Evolutionary conservation across 2,888 invertebrate species (phyloP), one percentile per base, ranked within the genome.

Genomic region (Tenodera sinensis): DNA sequence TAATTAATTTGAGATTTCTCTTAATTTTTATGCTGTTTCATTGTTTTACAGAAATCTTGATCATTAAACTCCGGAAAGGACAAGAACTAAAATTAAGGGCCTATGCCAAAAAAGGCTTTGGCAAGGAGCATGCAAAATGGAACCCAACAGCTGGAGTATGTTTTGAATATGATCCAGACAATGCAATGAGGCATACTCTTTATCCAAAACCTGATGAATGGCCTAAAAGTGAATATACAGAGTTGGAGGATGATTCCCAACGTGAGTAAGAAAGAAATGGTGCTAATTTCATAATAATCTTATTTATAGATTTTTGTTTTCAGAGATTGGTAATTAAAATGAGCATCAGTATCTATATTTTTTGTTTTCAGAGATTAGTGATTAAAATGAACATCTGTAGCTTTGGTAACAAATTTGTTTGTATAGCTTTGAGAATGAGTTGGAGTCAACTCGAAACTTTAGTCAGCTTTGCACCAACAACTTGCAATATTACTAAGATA

Each of bases 61-160:
- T 97, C 91, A 96, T 96, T 0, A 97, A 97, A 92, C 93, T 97
- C 83, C 94, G 96, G 84, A 96, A 96, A 92, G 96, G 99, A 0
- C 99, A 99, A 93, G 99, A 99, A 93, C 93, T 99, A 83, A 99
- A 98, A 93, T 94, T 99, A 89, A 95, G 97, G 91, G 99, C 99
- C 1, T 99, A 98, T 94, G 99, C 99, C 0, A 98, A 99, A 92
- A 99, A 99, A 94, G 96, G 96, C 14, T 98, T 98, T 94, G 98
- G 99, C 0, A 99, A 99, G 93, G 99, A 99, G 93, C 99, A 99
- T 94, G 99, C 99, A 0, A 99, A 99, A 93, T 99, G 99, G 99
- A 99, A 99, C 94, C 99, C 99, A 4, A 99, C 99, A 0, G 98
- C 98, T 87, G 99, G 99, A 84, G 99, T 99, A 1, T 97, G 97